These are phyloP conservation scores for Phymanthus crucifer DNA, from an alignment of 92 coral and sea anemone genomes.

Conservation along the genomic window DNA sequence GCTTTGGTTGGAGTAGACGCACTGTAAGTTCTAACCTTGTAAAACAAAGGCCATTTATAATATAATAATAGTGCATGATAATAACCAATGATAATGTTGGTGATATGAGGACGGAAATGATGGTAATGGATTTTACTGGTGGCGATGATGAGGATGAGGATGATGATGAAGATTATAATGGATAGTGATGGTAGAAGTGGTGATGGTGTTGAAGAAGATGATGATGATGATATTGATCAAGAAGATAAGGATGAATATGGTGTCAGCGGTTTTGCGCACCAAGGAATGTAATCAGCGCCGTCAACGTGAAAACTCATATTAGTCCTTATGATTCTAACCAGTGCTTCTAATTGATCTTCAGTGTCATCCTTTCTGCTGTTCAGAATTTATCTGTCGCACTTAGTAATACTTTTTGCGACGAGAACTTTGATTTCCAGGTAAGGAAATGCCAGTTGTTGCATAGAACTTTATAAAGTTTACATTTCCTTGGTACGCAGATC, in stretches of 20 bases:
- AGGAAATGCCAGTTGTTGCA: conserved; percentile 9
- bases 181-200: too few relatives aligned
- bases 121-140: too few relatives aligned
- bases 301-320: neutral
- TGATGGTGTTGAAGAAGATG: neutral
- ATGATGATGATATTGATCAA: neutral
- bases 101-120: too few relatives aligned
- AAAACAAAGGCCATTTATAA: too few relatives aligned
- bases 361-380: conserved; percentile 93
- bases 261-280: too few relatives aligned
- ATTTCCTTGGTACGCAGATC: too few relatives aligned
- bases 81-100: neutral
- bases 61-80: too few relatives aligned
- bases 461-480: too few relatives aligned
- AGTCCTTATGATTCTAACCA: neutral
- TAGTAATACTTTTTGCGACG: conserved; percentile 66
- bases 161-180: too few relatives aligned
- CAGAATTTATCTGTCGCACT: conserved; percentile 93
- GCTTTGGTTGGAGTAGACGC: too few relatives aligned
- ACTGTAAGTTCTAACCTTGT: too few relatives aligned
- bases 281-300: neutral
- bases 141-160: too few relatives aligned
- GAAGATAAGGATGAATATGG: neutral
- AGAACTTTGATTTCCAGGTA: conserved; percentile 92
- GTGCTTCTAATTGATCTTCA: conserved; percentile 24